Evolutionary conservation across 2,888 invertebrate species (phyloP).

Genomic region (Orthosia incerta): DNA sequence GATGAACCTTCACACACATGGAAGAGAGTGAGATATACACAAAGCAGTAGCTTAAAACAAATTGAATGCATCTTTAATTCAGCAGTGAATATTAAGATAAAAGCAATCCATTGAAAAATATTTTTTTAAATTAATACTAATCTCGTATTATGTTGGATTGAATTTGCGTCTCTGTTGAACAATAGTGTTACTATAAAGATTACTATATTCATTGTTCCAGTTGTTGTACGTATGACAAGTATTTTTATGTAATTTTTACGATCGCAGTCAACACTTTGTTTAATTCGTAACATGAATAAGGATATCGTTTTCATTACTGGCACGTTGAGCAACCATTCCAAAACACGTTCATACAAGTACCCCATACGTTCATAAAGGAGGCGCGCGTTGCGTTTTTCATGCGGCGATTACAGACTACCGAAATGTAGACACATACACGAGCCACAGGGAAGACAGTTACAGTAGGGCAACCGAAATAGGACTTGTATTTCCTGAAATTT

Average conservation of each 20-base stretch:
- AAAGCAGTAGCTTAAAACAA: not conserved
- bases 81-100: not conserved
- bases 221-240: not conserved
- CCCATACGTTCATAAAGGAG: slow-evolving; percentile 15
- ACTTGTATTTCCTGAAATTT: too few species aligned
- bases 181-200: not conserved
- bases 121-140: too few species aligned
- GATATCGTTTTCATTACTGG: slow-evolving; percentile 34
- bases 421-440: slow-evolving; percentile 15
- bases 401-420: slow-evolving; percentile 36
- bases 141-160: not conserved
- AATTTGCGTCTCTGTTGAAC: not conserved
- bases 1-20: not conserved
- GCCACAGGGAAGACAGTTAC: not conserved
- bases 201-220: not conserved
- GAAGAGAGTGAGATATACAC: not conserved
- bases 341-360: slow-evolving; percentile 15
- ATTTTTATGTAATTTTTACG: slow-evolving; percentile 4
- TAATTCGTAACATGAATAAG: slow-evolving; percentile 26
- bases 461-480: slow-evolving; percentile 7
- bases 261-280: slow-evolving; percentile 17
- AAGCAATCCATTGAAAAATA: not conserved
- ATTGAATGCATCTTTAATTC: not conserved
- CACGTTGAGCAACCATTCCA: slow-evolving; percentile 13
- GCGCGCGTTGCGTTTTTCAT: slow-evolving; percentile 49